Base-by-base conservation (phyloP, 2,888 invertebrate species). In the Plusia festucae region DNA sequence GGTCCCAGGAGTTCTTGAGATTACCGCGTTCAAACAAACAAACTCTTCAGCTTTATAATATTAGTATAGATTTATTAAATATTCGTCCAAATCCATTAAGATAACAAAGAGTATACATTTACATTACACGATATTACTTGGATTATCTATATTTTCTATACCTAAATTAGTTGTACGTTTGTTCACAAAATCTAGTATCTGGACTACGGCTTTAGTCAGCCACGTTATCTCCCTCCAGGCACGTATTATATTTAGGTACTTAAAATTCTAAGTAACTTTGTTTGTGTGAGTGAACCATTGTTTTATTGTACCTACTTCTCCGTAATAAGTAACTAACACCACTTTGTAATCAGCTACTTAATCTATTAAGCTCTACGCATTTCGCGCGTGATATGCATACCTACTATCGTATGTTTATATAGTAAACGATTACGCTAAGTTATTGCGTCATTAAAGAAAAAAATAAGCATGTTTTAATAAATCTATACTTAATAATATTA, bases 221-320 rank as follows among this genome's bases (percentile, higher is more conserved):
- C 65, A 52, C 27, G 55, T 54, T 68, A 56, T 73, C 67, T 64
- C 58, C 34, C 60, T 52, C 58, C 32, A 44, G 53, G 32, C 60
- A 49, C 57, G n/a, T 54, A 53, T 57, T 57, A 46, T 13, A 34
- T 9, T 5, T 22, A 46, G 44, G 56, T 60, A 52, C 16, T 49
- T 4, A 27, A 57, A 49, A 27, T 61, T 53, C 9, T 56, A 40
- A 16, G 32, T 60, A 46, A 65, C 60, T 65, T 49, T 40, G 22
- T 34, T 15, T 32, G 18, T 60, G 15, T 57, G 18, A n/a, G 22
- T 24, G 44, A 24, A 30, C 53, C 34, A 22, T 49, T 49, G n/a
- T 61, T 58, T 57, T 18, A 16, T 27, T 18, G 16, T 49, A 22
- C 1, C 13, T 46, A 22, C 1, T 53, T 56, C 40, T 53, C 24